These are phyloP conservation scores for Baccha elongata DNA, from an alignment of 2,888 invertebrate species.

Conservation along the genomic window DNA sequence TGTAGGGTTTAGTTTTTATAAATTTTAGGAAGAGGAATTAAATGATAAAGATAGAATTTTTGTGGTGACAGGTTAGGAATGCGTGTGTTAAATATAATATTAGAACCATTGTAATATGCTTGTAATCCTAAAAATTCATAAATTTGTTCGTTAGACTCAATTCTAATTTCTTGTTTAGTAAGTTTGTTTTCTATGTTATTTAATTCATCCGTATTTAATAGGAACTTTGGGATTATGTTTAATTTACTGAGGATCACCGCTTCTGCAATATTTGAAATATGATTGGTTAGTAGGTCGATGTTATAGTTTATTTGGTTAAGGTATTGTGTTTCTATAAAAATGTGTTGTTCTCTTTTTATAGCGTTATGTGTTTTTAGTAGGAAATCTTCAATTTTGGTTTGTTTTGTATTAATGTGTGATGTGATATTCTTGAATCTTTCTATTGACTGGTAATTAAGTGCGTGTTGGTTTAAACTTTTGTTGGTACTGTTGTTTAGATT, in stretches of 20 bases:
- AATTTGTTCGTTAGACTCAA: conserved; percentile 42
- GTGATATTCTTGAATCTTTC: conserved; percentile 55
- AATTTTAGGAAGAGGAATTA: conserved; percentile 21
- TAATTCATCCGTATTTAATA: conserved; percentile 30
- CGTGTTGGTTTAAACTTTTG: conserved; percentile 19
- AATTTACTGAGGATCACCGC: conserved; percentile 23
- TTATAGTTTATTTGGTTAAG: conserved; percentile 38
- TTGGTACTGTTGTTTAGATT: conserved; percentile 15
- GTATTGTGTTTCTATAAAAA: conserved; percentile 42
- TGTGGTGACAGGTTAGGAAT: conserved; percentile 19
- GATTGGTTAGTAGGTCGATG: too few relatives aligned
- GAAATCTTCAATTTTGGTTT: conserved; percentile 25
- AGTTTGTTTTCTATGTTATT: conserved; percentile 16
- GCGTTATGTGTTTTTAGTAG: conserved; percentile 32
- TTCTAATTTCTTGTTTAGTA: conserved; percentile 20
- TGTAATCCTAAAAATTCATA: conserved; percentile 48
- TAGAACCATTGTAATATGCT: conserved; percentile 43
- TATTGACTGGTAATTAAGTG: conserved; percentile 37
- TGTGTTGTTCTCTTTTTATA: conserved; percentile 35
- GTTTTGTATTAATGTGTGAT: conserved; percentile 45
- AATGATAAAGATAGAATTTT: conserved; percentile 16
- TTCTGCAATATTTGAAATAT: conserved; percentile 23
- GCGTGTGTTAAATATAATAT: conserved; percentile 44
- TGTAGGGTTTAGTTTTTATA: conserved; percentile 16
- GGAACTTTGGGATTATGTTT: conserved; percentile 40